Percentiles rank a stretch among this genome's conserved stretches.
phyloP scores from a whole-genome alignment of 2,113 vertebrate genomes.

The Piliocolobus tephrosceles region DNA sequence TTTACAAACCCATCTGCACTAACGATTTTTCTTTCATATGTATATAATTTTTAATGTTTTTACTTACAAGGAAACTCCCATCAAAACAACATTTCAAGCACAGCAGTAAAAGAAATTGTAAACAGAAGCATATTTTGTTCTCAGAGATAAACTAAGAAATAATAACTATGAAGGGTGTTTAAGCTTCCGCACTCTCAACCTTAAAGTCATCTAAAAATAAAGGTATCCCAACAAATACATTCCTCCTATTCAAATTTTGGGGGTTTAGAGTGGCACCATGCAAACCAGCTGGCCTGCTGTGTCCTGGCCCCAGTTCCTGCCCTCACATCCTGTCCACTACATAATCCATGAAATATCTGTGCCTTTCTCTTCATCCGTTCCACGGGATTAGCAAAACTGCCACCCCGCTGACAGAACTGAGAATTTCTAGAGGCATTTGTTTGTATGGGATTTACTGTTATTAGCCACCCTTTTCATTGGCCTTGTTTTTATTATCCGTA shows the following conservation, averaged over 20 bases:
- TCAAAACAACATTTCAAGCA: not conserved
- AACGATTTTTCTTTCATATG: not conserved
- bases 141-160: not conserved
- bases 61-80: conserved; percentile 16
- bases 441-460: not conserved
- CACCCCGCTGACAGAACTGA: not conserved
- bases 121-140: not conserved
- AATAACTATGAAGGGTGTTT: not conserved
- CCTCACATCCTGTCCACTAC: conserved; percentile 35
- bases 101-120: not conserved
- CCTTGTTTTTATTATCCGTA: not conserved
- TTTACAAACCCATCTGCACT: not conserved
- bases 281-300: not conserved
- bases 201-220: conserved; percentile 31
- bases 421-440: conserved; percentile 7
- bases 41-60: not conserved
- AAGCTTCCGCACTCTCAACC: not conserved
- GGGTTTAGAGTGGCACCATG: not conserved
- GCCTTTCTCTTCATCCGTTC: conserved; percentile 37
- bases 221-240: conserved; percentile 5
- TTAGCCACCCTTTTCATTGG: not conserved
- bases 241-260: not conserved
- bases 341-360: conserved; percentile 18
- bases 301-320: not conserved
- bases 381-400: conserved; percentile 27